Evolutionary conservation across 2,797 vertebrate species (phyloP), one percentile per base, ranked within the genome.

Genomic region (Tympanoctomys barrerae): DNA sequence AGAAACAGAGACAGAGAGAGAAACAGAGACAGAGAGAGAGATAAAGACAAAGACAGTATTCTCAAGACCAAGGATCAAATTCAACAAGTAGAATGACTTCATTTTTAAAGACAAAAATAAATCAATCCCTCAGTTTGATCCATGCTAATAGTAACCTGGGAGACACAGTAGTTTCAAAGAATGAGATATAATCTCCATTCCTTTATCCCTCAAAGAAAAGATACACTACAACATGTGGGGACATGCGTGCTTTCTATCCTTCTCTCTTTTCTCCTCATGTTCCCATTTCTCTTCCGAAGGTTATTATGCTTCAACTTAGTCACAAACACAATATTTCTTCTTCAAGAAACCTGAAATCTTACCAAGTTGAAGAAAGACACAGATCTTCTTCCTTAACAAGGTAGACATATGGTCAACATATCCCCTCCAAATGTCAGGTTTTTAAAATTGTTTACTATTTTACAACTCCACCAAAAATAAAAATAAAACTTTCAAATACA

Each of bases 301-400:
- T 22, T n/a, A 42, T 26, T 54, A 54, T 7, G 19, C 16, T 68
- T 59, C 46, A 84, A 36, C 39, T 83, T 33, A 54, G 4, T 22
- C 21, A 28, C 46, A 84, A 70, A 54, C 7, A 46, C 16, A 83
- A 54, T 7, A 59, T 0, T 88, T 71, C 26, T 42, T 39, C 28
- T 71, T 73, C 62, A 89, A 94, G 36, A 39, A 49, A 89, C 36
- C 36, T 96, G 28, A 78, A 92, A 90, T 88, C 16, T 94, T 73
- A 86, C 54, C 42, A 71, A 90, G 4, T n/a, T 80, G 49, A 68
- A 28, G 19, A 64, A 81, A 84, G 70, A 84, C 4, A 42, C 21
- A 84, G 88, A 85, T 24, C 0, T 64, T 62, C 42, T 36, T 46
- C 19, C 57, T 64, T 92, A 87, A 89, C 79, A 90, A 46, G 52